Percentiles rank a stretch among this genome's conserved stretches.
Conservation (phyloP, 2,797 vertebrate genomes). For the Nyctalus aviator region DNA sequence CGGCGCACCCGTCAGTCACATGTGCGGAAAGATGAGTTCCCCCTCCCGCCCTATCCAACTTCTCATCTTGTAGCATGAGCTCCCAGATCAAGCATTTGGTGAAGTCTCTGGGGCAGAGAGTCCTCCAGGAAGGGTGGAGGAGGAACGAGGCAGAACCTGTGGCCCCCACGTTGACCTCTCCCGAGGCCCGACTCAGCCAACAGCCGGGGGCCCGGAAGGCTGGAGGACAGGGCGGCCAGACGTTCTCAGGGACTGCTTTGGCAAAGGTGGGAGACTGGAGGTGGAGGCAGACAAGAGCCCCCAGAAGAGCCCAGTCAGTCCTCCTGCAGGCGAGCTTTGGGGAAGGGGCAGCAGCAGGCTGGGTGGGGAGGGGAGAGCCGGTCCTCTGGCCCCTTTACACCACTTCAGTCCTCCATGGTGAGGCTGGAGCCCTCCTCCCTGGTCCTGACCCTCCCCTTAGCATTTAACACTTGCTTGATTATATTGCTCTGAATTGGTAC, state of each 20-base stretch:
- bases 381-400: background rate
- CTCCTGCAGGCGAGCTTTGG: background rate
- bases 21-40: background rate
- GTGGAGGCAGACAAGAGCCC: background rate
- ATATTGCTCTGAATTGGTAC: conserved; percentile 68
- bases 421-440: background rate
- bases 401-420: background rate
- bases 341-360: background rate
- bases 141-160: background rate
- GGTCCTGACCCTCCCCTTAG: background rate
- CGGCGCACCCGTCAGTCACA: background rate
- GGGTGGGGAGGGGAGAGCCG: too few species aligned
- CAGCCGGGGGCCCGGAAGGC: background rate
- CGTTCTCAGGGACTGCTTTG: background rate
- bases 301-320: background rate
- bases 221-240: background rate
- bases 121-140: background rate
- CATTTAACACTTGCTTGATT: background rate
- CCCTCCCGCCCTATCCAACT: background rate
- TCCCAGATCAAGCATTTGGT: background rate
- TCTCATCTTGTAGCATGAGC: background rate
- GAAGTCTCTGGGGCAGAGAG: background rate
- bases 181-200: background rate
- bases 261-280: background rate
- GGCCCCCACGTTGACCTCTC: background rate